Percentiles rank a stretch among this genome's conserved stretches.
phyloP scores from a whole-genome alignment of 2,797 vertebrate genomes.

The Chloroceryle amazona region DNA sequence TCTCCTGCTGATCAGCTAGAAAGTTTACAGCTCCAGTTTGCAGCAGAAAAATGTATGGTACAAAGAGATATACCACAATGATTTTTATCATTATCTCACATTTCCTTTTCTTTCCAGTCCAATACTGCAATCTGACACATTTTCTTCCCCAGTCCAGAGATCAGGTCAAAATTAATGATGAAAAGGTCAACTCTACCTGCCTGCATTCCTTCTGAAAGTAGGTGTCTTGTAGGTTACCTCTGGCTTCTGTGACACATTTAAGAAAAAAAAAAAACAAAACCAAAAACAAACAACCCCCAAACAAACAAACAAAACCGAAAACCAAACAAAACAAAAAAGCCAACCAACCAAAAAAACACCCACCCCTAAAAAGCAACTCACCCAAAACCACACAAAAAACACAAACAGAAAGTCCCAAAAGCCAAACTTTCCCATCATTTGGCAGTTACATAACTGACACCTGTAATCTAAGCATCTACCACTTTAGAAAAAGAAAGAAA shows the following conservation, averaged over 20 bases:
- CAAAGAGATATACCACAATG: not conserved
- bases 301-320: not conserved
- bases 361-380: no score
- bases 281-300: not conserved
- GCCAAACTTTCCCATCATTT: not conserved
- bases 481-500: not conserved
- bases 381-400: not conserved
- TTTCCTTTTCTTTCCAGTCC: not conserved
- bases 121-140: not conserved
- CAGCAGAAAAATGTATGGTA: not conserved
- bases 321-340: not conserved
- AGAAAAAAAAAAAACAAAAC: not conserved
- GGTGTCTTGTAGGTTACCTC: not conserved
- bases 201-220: not conserved
- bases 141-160: not conserved
- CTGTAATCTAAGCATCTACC: not conserved
- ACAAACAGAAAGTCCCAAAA: not conserved
- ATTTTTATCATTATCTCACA: not conserved
- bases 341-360: no score
- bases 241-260: not conserved
- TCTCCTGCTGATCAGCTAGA: not conserved
- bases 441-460: not conserved
- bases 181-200: not conserved
- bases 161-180: not conserved
- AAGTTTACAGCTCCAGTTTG: not conserved